A percentile compares a stretch with the other conserved stretches of the same genome.
Conservation (phyloP, 2,113 vertebrate genomes). For the Tragelaphus strepsiceros region DNA sequence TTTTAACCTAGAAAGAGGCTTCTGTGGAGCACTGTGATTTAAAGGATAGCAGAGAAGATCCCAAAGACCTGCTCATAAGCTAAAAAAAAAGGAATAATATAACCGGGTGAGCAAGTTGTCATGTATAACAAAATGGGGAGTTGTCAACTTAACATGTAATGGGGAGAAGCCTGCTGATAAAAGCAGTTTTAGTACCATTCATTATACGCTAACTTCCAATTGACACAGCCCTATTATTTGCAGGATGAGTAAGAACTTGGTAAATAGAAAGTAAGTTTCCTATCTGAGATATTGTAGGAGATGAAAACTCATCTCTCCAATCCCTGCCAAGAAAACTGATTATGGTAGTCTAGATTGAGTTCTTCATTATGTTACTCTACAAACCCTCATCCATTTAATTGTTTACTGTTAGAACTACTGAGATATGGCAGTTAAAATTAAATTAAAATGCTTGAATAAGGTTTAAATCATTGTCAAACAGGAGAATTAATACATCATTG, state of each 20-base stretch:
- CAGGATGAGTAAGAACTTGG: neutral
- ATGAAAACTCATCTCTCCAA: too few relatives aligned
- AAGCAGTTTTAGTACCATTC: too few relatives aligned
- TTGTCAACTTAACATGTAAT: neutral
- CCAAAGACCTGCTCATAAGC: neutral
- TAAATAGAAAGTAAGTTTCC: neutral
- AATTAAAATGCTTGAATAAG: neutral
- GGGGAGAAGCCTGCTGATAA: neutral
- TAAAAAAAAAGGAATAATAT: neutral
- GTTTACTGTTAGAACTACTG: neutral
- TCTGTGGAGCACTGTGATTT: neutral
- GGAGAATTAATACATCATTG: neutral
- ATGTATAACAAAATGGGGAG: neutral
- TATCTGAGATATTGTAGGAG: neutral
- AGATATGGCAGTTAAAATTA: neutral
- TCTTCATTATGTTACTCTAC: neutral
- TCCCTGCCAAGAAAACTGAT: neutral
- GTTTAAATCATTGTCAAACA: neutral
- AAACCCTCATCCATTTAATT: neutral
- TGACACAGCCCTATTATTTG: neutral
- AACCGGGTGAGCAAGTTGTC: neutral
- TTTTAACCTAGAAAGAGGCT: neutral
- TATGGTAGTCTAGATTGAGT: neutral
- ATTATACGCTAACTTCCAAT: neutral
- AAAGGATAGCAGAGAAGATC: neutral